Evolutionary conservation across 2,888 invertebrate genomes (phyloP).

Genomic region (Hoplodrina blanda): DNA sequence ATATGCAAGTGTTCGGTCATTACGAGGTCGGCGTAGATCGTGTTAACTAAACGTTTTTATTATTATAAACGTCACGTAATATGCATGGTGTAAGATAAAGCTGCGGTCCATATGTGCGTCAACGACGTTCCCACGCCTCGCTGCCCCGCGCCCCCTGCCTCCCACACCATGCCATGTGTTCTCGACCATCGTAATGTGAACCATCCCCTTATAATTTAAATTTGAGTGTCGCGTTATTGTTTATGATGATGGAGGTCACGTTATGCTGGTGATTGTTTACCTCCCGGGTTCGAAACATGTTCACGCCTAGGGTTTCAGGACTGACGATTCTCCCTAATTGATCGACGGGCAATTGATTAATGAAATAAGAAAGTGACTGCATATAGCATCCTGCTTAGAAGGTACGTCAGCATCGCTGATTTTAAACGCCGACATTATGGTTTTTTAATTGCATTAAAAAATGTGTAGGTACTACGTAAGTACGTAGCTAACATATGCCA

Average conservation of each 20-base stretch:
- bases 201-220: conserved; percentile 67
- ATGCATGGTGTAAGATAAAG: conserved; percentile 85
- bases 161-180: conserved; percentile 81
- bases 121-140: conserved; percentile 82
- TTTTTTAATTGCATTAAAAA: conserved; percentile 9
- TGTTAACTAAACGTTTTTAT: conserved; percentile 86
- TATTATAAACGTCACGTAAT: conserved; percentile 82
- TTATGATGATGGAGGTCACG: conserved; percentile 67
- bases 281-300: conserved; percentile 84
- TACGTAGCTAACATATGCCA: background rate
- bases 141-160: conserved; percentile 71
- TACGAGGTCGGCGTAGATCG: conserved; percentile 78
- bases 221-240: conserved; percentile 56
- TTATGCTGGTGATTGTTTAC: conserved; percentile 77
- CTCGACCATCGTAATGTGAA: conserved; percentile 76
- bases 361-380: conserved; percentile 76
- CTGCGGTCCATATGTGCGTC: conserved; percentile 88
- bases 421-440: conserved; percentile 15
- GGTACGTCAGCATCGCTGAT: conserved; percentile 27
- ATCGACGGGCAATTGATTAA: conserved; percentile 86
- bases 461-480: background rate
- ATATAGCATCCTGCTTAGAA: conserved; percentile 66
- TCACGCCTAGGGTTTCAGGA: conserved; percentile 87
- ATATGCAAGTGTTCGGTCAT: conserved; percentile 76
- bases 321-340: conserved; percentile 82